Conservation (phyloP, 2,113 vertebrate species). For the Boleophthalmus pectinirostris region DNA sequence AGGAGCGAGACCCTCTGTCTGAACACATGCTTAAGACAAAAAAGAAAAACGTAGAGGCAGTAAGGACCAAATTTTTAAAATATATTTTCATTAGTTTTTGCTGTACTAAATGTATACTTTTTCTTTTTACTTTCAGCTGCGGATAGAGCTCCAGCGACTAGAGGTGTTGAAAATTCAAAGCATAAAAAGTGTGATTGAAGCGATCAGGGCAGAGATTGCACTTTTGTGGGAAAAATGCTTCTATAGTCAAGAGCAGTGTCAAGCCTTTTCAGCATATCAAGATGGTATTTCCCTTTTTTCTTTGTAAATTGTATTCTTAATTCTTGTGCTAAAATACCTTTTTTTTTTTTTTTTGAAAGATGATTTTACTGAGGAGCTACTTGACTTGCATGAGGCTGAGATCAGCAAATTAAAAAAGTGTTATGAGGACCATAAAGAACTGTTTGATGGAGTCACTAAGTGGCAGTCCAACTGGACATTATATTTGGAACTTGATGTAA, state of each 20-base stretch:
- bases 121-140: slow-evolving; percentile 74
- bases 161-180: slow-evolving; percentile 87
- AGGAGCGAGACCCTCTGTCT: slow-evolving; percentile 78
- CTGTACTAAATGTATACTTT: background rate
- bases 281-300: slow-evolving; percentile 68
- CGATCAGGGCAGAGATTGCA: slow-evolving; percentile 80
- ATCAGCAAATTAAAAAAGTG: slow-evolving; percentile 75
- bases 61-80: slow-evolving; percentile 72
- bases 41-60: slow-evolving; percentile 79
- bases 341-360: no score
- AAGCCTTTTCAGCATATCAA: slow-evolving; percentile 77
- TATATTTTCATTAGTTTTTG: background rate
- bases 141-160: slow-evolving; percentile 80
- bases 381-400: slow-evolving; percentile 83
- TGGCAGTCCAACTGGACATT: slow-evolving; percentile 91
- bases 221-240: slow-evolving; percentile 89
- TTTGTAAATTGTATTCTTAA: background rate
- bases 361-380: slow-evolving; percentile 83
- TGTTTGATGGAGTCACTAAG: slow-evolving; percentile 86
- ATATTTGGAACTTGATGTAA: slow-evolving; percentile 90
- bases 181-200: slow-evolving; percentile 79
- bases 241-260: slow-evolving; percentile 83
- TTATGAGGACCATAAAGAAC: slow-evolving; percentile 81
- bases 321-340: background rate
- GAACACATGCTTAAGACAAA: slow-evolving; percentile 76